Evolutionary conservation across 2,113 vertebrate species (phyloP), one percentile per base, ranked within the genome.

Genomic region (Coreoperca whiteheadi): DNA sequence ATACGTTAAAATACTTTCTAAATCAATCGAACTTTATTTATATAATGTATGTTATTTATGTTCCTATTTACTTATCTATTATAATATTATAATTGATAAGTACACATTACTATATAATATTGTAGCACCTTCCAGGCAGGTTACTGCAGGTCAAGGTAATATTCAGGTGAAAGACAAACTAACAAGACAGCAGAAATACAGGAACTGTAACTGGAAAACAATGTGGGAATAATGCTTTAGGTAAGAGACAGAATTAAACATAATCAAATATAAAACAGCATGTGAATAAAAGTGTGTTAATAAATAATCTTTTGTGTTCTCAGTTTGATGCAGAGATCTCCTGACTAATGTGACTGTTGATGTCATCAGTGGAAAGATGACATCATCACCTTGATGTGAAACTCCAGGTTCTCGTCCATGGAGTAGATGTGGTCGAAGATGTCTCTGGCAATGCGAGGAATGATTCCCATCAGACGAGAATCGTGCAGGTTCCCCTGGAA

Each of bases 401-500:
- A 99, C 92, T 99, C 98, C 93, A 99, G 93, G 93, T 99, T 98
- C 89, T 99, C 98, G 28, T 99, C 97, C 98, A 99, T 99, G 73
- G 98, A 98, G 94, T 98, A 99, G 92, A 99, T 99, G 88, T 99
- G 98, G 91, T 98, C 97, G 2, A 99, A 99, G 92, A 99, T 99
- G 93, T 99, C 98, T 12, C 95, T 95, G 12, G 98, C 91, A 1
- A 99, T 99, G 6, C 98, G 96, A 20, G 98, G 98, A 76, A 99
- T 98, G 90, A 99, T 98, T 6, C 98, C 98, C 97, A 98, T 99
- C 78, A 95, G 94, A 21, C 95, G 95, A 20, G 91, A 91, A 88
- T 99, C 96, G 0, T 99, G 98, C 1, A 99, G 95, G 57, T 97
- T 97, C 8, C 98, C 98, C 98, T 99, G 79, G 8, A 61, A 30